Evolutionary conservation across 2,797 vertebrate genomes (phyloP), one percentile per base, ranked within the genome.

Genomic region (Phataginus tetradactyla): DNA sequence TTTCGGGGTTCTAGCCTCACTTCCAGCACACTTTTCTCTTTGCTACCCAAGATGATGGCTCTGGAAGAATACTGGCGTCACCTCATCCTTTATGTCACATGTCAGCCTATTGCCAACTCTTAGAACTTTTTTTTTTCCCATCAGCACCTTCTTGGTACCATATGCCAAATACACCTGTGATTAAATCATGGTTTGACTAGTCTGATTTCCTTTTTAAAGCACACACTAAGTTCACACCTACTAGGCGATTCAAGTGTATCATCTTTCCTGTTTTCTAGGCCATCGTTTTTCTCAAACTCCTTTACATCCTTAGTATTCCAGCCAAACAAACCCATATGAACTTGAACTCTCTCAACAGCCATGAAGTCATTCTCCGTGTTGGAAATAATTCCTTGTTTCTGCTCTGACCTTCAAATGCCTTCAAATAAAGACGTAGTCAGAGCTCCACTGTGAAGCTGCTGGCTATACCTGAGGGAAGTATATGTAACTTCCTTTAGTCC

Each of bases 151-250:
- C 51, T 45, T 49, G 37, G 17, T 27, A 68, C 64, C 69, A 81
- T 25, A 63, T 1, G 27, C 51, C 66, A 87, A 72, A 94, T n/a
- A 68, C 37, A 68, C 64, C 20, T 95, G 27, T 55, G 39, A 57
- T 12, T 86, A 86, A 84, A 88, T 49, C 37, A 66, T 55, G 23
- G 66, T 57, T 78, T 64, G 63, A 69, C 68, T 61, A 27, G 20
- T 83, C 71, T 49, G 61, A 71, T 85, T 42, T 92, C 23, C 53
- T 91, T 91, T 93, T 79, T 12, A 95, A 95, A 95, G 20, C 14
- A 53, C 4, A 63, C 42, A 66, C 15, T 32, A 71, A 86, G 21
- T 23, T 66, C 39, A 42, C 57, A 11, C 39, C 34, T 32, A 61
- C 29, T 27, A 49, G 13, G 55, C 39, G 63, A 79, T 3, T 61